Evolutionary conservation across 2,888 invertebrate species (phyloP).

Genomic region (Hypomecis atomaria): DNA sequence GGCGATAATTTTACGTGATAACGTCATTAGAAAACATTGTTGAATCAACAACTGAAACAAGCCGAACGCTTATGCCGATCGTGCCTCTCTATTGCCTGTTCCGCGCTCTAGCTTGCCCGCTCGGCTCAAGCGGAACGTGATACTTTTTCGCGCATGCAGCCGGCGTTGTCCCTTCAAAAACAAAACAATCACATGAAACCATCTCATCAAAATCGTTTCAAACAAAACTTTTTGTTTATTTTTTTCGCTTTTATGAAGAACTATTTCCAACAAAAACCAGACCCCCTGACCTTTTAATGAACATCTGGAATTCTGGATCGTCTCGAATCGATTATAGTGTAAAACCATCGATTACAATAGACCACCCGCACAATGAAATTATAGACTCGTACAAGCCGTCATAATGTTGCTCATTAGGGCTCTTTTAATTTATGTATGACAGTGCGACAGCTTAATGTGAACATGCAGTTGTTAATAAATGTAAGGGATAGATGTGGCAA

Average conservation of each 20-base stretch:
- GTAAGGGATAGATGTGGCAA: constrained; percentile 41
- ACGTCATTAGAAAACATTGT: too few species aligned
- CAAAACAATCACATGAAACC: neutral
- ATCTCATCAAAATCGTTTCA: constrained; percentile 2
- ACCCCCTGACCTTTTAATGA: constrained; percentile 29
- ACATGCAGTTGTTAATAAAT: constrained; percentile 29
- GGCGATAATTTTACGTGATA: too few species aligned
- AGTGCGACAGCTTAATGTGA: constrained; percentile 57
- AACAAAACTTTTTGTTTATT: neutral
- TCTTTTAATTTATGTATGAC: constrained; percentile 69
- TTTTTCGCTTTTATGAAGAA: neutral
- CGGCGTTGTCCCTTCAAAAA: neutral
- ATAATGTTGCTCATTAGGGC: constrained; percentile 76
- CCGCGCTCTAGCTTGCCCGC: too few species aligned
- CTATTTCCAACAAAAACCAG: constrained; percentile 18
- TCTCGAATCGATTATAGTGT: constrained; percentile 36
- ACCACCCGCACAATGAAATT: constrained; percentile 65
- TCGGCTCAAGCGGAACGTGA: too few species aligned
- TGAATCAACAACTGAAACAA: too few species aligned
- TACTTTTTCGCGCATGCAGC: too few species aligned
- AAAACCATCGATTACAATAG: constrained; percentile 43
- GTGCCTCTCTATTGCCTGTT: too few species aligned
- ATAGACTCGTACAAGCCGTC: constrained; percentile 63
- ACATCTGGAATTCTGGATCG: constrained; percentile 29
- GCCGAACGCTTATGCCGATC: too few species aligned